Evolutionary conservation across 2,888 invertebrate species (phyloP).

Genomic region (Vanessa cardui): DNA sequence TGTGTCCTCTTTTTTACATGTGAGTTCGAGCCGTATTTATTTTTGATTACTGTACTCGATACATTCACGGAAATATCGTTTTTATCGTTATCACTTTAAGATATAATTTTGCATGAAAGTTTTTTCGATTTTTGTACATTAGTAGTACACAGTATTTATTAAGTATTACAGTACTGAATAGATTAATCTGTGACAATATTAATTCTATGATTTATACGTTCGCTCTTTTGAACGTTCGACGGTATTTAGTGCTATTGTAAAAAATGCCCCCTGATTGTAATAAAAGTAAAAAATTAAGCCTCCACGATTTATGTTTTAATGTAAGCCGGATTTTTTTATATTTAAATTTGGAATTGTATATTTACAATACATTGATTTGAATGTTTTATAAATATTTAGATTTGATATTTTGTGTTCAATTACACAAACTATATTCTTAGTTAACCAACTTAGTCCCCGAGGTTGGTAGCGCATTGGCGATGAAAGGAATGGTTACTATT

Average conservation of each 20-base stretch:
- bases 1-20: neutral
- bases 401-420: too few species aligned
- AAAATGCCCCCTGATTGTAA: constrained; percentile 15
- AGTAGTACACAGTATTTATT: constrained; percentile 37
- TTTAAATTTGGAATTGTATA: neutral
- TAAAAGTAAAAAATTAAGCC: constrained; percentile 18
- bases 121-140: neutral
- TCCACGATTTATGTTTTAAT: constrained; percentile 9
- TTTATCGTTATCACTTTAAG: neutral
- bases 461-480: too few species aligned
- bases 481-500: too few species aligned
- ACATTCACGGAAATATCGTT: neutral
- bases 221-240: constrained; percentile 27
- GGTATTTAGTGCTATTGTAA: constrained; percentile 21
- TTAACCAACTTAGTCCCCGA: too few species aligned
- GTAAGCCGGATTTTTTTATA: constrained; percentile 1
- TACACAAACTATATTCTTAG: too few species aligned
- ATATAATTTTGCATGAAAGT: neutral
- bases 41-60: neutral
- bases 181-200: constrained; percentile 40
- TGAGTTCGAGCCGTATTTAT: neutral
- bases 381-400: too few species aligned
- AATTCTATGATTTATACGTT: constrained; percentile 42
- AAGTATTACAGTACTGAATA: constrained; percentile 35
- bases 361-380: too few species aligned